Evolutionary conservation across 2,888 invertebrate genomes (phyloP).

Genomic region (Agrotis puta): DNA sequence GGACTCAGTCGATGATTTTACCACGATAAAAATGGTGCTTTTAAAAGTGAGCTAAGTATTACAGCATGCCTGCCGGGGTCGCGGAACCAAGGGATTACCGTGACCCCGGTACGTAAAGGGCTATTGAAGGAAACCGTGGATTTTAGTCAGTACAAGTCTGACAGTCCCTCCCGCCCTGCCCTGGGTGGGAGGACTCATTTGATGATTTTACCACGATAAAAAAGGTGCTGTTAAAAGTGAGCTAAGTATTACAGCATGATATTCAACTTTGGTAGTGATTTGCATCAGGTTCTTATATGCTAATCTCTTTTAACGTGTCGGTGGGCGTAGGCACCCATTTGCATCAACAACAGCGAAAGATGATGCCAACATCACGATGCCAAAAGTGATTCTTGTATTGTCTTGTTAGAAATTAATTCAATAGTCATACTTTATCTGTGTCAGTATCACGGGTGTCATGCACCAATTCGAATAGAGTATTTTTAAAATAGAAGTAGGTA

Average conservation of each 20-base stretch:
- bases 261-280: slow-evolving; percentile 31
- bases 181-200: no score
- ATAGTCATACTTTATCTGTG: background rate
- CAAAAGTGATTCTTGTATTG: background rate
- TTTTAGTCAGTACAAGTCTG: no score
- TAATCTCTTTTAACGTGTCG: slow-evolving; percentile 13
- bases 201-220: no score
- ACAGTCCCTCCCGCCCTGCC: no score
- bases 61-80: no score
- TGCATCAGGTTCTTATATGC: slow-evolving; percentile 23
- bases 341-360: slow-evolving; percentile 11
- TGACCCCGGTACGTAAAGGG: no score
- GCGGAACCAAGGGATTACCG: no score
- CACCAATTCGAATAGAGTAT: slow-evolving; percentile 1
- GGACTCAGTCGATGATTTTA: no score
- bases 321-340: slow-evolving; percentile 28
- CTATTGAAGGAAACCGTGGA: no score
- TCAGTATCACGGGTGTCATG: slow-evolving; percentile 7
- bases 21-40: no score
- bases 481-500: background rate
- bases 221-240: slow-evolving; percentile 29
- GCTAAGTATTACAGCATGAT: slow-evolving; percentile 30
- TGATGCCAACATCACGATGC: background rate
- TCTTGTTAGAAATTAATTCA: slow-evolving; percentile 4
- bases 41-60: no score